Conservation (phyloP, 1,140 invertebrate species). For the Chironomus striatipennis region DNA sequence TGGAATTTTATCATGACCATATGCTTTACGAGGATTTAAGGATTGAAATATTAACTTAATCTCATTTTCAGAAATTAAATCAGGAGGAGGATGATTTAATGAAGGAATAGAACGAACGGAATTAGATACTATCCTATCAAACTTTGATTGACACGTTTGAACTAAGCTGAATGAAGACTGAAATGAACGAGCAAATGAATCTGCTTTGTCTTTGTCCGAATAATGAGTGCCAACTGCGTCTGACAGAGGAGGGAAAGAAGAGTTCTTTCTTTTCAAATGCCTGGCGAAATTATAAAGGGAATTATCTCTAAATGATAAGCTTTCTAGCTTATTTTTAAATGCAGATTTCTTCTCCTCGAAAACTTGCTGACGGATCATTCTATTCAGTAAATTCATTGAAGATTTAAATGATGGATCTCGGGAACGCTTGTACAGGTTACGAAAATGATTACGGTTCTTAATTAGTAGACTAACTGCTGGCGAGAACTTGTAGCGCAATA, state of each 20-base stretch:
- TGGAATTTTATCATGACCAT: too few relatives aligned
- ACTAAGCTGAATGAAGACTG: too few relatives aligned
- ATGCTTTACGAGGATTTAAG: too few relatives aligned
- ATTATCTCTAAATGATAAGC: background rate
- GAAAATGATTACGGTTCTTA: background rate
- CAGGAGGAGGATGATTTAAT: too few relatives aligned
- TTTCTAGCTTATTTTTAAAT: background rate
- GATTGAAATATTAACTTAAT: too few relatives aligned
- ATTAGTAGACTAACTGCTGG: background rate
- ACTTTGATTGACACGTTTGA: too few relatives aligned
- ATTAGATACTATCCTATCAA: too few relatives aligned
- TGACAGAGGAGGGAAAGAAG: background rate
- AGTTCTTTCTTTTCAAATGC: background rate
- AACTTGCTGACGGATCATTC: background rate
- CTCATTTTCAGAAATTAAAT: too few relatives aligned
- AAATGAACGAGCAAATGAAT: background rate
- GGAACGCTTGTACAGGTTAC: background rate
- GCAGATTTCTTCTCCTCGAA: background rate
- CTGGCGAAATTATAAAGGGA: background rate
- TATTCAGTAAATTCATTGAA: background rate
- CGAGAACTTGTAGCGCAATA: background rate
- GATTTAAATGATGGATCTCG: background rate
- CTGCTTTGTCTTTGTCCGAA: background rate
- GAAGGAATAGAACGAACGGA: too few relatives aligned
- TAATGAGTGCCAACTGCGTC: background rate